Conservation (phyloP, 1,140 invertebrate genomes). For the Trichonephila clavipes region DNA sequence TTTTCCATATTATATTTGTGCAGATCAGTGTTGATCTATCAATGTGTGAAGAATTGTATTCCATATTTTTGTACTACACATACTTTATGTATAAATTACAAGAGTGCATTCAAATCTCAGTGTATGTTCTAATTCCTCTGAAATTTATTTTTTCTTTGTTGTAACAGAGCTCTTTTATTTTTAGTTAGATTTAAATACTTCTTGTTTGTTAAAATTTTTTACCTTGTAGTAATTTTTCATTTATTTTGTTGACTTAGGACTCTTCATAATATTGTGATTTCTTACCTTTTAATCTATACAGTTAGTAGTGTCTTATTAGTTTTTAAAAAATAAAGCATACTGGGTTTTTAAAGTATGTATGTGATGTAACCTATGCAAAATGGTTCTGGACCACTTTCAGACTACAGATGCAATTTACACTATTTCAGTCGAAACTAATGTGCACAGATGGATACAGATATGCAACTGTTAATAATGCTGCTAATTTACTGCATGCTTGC, state of each 20-base stretch:
- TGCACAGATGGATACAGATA: constrained; percentile 35
- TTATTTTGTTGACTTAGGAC: too few relatives aligned
- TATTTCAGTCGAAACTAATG: constrained; percentile 1
- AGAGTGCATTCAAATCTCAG: background rate
- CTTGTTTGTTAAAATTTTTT: too few relatives aligned
- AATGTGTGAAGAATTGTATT: constrained; percentile 30
- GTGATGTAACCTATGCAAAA: background rate
- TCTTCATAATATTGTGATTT: too few relatives aligned
- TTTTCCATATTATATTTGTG: constrained; percentile 36
- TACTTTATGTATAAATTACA: constrained; percentile 66
- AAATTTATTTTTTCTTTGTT: too few relatives aligned
- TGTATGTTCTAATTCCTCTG: background rate
- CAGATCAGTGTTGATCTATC: constrained; percentile 38
- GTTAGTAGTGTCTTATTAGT: too few relatives aligned
- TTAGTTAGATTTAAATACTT: too few relatives aligned
- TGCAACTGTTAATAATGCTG: constrained; percentile 39
- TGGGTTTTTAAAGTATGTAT: background rate
- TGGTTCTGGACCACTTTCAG: constrained; percentile 5
- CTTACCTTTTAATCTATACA: too few relatives aligned
- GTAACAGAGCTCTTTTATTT: too few relatives aligned
- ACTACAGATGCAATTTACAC: constrained; percentile 66
- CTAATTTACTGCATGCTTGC: constrained; percentile 39
- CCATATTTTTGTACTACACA: constrained; percentile 66
- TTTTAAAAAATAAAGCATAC: too few relatives aligned
- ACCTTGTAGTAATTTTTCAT: too few relatives aligned